phyloP scores from a whole-genome alignment of 2,113 vertebrate species.

The Trichechus manatus region DNA sequence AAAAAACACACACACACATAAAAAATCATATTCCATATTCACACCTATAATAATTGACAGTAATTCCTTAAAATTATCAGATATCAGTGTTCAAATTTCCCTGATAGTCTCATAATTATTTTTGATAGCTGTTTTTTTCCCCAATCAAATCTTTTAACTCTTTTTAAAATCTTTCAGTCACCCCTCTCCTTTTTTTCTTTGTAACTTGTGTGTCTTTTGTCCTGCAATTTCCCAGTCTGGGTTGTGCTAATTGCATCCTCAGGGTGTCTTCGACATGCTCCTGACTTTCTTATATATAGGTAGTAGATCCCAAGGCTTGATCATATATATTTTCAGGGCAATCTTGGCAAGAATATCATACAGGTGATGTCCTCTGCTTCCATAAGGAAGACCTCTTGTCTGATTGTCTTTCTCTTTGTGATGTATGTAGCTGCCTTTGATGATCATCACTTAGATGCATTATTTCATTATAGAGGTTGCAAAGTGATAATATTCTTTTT shows the following conservation, averaged over 20 bases:
- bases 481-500: not conserved
- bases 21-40: not conserved
- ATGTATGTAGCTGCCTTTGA: not conserved
- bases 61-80: not conserved
- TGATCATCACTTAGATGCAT: no score
- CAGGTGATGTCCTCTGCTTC: not conserved
- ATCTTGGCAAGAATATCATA: not conserved
- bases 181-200: not conserved
- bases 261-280: not conserved
- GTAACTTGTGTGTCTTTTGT: not conserved
- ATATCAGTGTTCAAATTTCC: not conserved
- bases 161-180: not conserved
- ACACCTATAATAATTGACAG: no score
- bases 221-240: not conserved
- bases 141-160: not conserved
- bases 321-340: not conserved
- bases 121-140: not conserved
- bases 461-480: not conserved
- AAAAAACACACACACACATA: not conserved
- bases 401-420: not conserved
- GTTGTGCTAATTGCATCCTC: not conserved
- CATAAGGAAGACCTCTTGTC: not conserved
- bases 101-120: not conserved
- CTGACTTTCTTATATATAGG: not conserved
- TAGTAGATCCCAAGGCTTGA: not conserved